These are phyloP conservation scores for Synodontis membranacea DNA, from an alignment of 2,113 vertebrate species.

Conservation along the genomic window DNA sequence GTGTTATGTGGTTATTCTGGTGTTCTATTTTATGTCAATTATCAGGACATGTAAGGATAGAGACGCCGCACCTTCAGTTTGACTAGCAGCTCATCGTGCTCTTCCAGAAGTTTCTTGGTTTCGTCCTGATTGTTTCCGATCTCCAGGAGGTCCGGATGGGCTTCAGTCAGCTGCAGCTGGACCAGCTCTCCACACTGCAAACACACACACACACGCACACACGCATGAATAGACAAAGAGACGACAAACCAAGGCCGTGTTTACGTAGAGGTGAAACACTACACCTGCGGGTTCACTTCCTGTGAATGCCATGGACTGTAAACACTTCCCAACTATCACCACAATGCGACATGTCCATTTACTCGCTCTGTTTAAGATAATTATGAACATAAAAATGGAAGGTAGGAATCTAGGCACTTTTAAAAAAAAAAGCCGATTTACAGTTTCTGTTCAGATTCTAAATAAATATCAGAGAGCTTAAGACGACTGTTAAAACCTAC, in stretches of 20 bases:
- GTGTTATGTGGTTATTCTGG: not conserved
- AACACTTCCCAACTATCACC: not conserved
- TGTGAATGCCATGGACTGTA: constrained; percentile 29
- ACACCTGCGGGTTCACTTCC: constrained; percentile 14
- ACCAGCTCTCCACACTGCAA: constrained; percentile 82
- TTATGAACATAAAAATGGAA: not conserved
- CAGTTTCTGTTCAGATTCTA: not conserved
- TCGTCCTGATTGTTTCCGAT: constrained; percentile 87
- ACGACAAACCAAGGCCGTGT: constrained; percentile 40
- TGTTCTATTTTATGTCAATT: not conserved
- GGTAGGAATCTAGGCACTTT: too few species aligned
- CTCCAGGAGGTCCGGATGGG: constrained; percentile 85
- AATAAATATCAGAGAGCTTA: not conserved
- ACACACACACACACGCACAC: constrained; percentile 32
- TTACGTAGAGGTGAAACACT: constrained; percentile 35
- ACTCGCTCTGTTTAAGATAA: not conserved
- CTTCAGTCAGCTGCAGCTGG: constrained; percentile 85
- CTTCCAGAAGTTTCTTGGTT: constrained; percentile 78
- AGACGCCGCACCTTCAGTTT: constrained; percentile 84
- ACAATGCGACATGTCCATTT: not conserved
- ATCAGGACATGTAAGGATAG: not conserved
- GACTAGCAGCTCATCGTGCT: constrained; percentile 82
- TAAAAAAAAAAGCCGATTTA: too few species aligned
- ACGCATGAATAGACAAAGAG: constrained; percentile 30
- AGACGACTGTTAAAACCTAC: not conserved